phyloP scores from a whole-genome alignment of 1,140 invertebrate species.

The Temnothorax longispinosus region DNA sequence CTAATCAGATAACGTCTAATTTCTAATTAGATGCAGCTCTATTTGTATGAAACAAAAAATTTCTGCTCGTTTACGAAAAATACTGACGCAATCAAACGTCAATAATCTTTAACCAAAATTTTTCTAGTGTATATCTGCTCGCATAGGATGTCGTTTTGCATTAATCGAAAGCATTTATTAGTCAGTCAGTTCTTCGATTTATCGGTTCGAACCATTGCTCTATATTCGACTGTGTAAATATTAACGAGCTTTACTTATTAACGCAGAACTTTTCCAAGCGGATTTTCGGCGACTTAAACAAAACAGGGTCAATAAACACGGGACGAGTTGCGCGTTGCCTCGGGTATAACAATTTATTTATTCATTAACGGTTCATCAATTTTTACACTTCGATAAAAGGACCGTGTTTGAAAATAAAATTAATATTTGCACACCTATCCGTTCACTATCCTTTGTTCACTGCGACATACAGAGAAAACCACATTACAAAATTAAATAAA shows the following conservation, averaged over 20 bases:
- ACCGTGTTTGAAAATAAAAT: neutral
- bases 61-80: neutral
- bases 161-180: conserved; percentile 25
- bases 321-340: neutral
- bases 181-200: neutral
- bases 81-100: neutral
- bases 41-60: neutral
- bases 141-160: neutral
- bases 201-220: neutral
- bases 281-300: conserved; percentile 43
- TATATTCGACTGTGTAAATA: conserved; percentile 44
- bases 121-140: neutral
- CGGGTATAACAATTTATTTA: conserved; percentile 26
- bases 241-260: conserved; percentile 60
- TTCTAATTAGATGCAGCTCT: neutral
- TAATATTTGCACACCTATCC: neutral
- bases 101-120: neutral
- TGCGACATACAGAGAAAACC: neutral
- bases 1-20: too few relatives aligned
- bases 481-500: neutral
- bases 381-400: conserved; percentile 10
- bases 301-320: conserved; percentile 33
- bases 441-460: neutral
- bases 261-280: conserved; percentile 36
- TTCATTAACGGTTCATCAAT: conserved; percentile 4